Percentiles rank a stretch among this genome's conserved stretches.
phyloP scores from a whole-genome alignment of 2,797 vertebrate genomes.

The Trematomus bernacchii region DNA sequence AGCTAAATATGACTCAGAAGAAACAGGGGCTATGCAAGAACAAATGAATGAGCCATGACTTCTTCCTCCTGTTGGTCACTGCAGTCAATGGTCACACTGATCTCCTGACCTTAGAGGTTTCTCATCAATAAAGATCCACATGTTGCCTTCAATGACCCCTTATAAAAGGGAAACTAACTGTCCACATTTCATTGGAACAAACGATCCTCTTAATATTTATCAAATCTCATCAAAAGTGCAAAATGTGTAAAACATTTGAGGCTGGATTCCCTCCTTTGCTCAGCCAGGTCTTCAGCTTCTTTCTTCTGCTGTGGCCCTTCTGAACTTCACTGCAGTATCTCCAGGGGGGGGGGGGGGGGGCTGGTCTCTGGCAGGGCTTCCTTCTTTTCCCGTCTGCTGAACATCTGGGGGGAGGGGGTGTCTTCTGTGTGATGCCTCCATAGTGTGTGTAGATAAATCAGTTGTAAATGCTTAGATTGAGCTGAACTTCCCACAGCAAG shows the following conservation, averaged over 20 bases:
- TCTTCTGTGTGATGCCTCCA: constrained; percentile 34
- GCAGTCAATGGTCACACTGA: constrained; percentile 6
- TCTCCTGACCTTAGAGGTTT: constrained; percentile 19
- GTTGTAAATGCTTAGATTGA: constrained; percentile 40
- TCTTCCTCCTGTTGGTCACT: constrained; percentile 2
- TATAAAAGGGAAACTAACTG: constrained; percentile 20
- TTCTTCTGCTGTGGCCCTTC: constrained; percentile 51
- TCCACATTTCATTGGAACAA: constrained; percentile 51
- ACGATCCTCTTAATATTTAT: constrained; percentile 18
- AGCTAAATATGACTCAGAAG: constrained; percentile 4
- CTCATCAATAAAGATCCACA: constrained; percentile 1
- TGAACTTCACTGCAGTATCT: constrained; percentile 48
- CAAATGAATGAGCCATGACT: constrained; percentile 19
- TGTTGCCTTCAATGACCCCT: constrained; percentile 14
- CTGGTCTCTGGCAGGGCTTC: constrained; percentile 29
- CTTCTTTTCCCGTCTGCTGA: constrained; percentile 7
- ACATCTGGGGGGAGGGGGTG: constrained; percentile 20
- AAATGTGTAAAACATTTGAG: constrained; percentile 36
- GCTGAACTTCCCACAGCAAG: constrained; percentile 71
- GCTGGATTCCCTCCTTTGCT: constrained; percentile 21
- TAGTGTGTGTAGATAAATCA: constrained; percentile 39
- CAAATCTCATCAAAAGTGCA: constrained; percentile 44
- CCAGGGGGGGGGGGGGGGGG: constrained; percentile 3
- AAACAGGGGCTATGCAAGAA: neutral
- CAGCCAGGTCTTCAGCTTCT: constrained; percentile 50